Base-by-base conservation (phyloP, 1,140 invertebrate species). In the Papilio xuthus region DNA sequence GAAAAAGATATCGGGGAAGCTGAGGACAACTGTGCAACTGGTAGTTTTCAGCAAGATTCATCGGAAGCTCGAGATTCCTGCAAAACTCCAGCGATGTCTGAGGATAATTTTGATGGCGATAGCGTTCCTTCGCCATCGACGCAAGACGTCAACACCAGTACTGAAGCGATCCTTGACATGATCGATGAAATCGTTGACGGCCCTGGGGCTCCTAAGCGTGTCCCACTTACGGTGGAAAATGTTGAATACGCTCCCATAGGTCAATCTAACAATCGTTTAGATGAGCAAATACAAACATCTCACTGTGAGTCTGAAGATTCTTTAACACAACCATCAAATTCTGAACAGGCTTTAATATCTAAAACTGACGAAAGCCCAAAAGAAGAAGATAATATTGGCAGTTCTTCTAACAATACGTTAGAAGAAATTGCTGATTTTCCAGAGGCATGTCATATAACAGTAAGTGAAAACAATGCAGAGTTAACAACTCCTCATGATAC, bases 111-210 rank as follows among this genome's bases (percentile, higher is more conserved):
- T 80, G 92, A 94, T 84, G 91, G 91, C 80, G 93, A 92, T 81
- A 90, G 90, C 83, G 92, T 91, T 82, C 90, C 90, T 79, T 92
- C 89, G 83, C 92, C 91, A 83, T 90, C 90, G 83, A 82, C 89
- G 82, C 89, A 90, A 74, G 90, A 93, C 79, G 90, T 89, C 86
- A 92, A 92, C 87, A 91, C 92, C 69, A 94, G 93, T 84, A 94
- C 94, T n/a, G 94, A 94, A 82, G 92, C 92, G 81, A 93, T 94
- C 73, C 86, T 94, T 81, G 90, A 94, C 76, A 94, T 94, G 94
- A 94, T 94, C 77, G 94, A 94, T 80, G 92, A 94, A 84, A 90
- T 94, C 76, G 91, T 94, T 23, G 94, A 93, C 74, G 92, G 91
- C 23, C 92, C 92, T 37, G 89, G 89, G 71, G 92, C 92, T 50